Percentiles rank a stretch among this genome's conserved stretches.
Evolutionary conservation across 2,113 vertebrate genomes (phyloP).

Genomic region (Oxyruncus cristatus): DNA sequence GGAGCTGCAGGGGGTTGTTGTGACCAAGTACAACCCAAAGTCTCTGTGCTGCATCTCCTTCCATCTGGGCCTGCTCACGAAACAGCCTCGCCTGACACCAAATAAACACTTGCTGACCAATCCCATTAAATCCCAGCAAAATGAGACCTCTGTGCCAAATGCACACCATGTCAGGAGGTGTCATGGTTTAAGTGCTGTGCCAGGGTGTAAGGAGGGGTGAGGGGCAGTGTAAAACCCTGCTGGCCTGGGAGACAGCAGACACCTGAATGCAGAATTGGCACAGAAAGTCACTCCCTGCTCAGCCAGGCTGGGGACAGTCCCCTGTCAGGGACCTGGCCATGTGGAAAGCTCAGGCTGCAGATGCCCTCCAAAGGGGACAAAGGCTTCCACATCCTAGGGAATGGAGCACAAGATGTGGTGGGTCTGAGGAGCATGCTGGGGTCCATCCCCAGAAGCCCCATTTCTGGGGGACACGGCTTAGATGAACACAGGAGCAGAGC

Average conservation of each 20-base stretch:
- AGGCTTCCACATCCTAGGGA: not conserved
- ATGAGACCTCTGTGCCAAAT: not conserved
- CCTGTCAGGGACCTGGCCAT: not conserved
- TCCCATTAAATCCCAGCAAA: not conserved
- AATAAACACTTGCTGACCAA: not conserved
- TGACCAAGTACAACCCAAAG: not conserved
- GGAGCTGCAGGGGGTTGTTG: not conserved
- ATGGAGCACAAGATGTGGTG: rapidly evolving
- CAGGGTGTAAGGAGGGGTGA: rapidly evolving
- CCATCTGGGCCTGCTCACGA: rapidly evolving
- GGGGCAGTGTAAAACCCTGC: not conserved
- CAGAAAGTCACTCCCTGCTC: not conserved
- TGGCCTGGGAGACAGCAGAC: rapidly evolving
- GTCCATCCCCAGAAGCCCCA: not conserved
- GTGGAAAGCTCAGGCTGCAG: rapidly evolving
- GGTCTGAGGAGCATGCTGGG: rapidly evolving
- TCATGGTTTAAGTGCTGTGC: rapidly evolving
- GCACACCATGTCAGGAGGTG: rapidly evolving
- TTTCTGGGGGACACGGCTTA: rapidly evolving
- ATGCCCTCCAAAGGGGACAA: not conserved
- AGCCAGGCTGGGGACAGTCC: not conserved
- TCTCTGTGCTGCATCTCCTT: not conserved
- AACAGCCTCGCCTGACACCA: not conserved
- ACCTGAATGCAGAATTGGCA: not conserved
- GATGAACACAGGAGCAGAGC: rapidly evolving